A percentile compares a stretch with the other conserved stretches of the same genome.
These are phyloP conservation scores for Pelvicachromis taeniatus DNA, from an alignment of 2,113 vertebrate species.

Conservation along the genomic window DNA sequence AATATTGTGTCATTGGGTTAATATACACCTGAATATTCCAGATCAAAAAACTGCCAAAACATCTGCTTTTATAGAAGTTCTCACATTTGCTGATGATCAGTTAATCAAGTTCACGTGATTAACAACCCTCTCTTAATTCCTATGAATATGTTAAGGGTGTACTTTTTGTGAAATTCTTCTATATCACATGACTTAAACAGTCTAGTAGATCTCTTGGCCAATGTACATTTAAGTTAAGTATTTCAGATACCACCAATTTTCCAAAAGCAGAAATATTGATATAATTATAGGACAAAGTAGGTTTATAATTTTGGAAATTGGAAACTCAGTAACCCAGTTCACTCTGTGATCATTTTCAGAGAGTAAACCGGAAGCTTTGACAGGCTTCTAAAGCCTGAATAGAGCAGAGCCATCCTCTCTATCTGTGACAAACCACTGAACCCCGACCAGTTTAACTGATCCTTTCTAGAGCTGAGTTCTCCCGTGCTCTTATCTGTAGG, in stretches of 20 bases:
- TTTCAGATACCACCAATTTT: neutral
- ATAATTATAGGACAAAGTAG: neutral
- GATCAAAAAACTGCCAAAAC: neutral
- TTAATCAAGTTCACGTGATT: neutral
- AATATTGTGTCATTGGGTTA: neutral
- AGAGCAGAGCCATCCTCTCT: neutral
- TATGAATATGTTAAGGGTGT: neutral
- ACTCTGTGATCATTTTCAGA: neutral
- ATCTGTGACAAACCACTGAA: conserved; percentile 36
- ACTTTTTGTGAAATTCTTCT: neutral
- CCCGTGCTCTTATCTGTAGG: conserved; percentile 40
- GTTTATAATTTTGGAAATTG: neutral
- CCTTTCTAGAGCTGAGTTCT: conserved; percentile 8
- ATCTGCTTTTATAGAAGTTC: neutral
- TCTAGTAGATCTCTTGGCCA: neutral
- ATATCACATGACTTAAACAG: neutral
- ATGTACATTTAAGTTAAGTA: neutral
- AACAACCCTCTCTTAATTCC: neutral
- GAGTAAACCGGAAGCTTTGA: neutral
- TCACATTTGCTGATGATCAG: neutral
- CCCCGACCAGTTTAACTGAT: conserved; percentile 26
- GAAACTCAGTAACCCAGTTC: neutral
- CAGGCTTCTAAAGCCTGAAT: neutral
- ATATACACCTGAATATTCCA: neutral
- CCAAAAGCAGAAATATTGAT: neutral